Evolutionary conservation across 2,888 invertebrate genomes (phyloP), one percentile per base, ranked within the genome.

Genomic region (Noctua pronuba): DNA sequence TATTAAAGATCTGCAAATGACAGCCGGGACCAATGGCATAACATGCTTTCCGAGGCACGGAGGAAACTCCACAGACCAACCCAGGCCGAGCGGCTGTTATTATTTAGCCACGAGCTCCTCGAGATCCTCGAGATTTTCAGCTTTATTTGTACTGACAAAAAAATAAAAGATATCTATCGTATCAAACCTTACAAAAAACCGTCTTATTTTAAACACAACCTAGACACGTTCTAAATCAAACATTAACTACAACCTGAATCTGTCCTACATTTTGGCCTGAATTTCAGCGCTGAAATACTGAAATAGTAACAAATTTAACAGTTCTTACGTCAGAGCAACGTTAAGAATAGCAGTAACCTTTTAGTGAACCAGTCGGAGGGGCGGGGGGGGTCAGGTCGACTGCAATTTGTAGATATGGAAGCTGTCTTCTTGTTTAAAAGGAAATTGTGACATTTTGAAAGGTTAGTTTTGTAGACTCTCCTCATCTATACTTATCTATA

Each of bases 261-360:
- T 35, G 69, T 60, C 38, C 28, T 28, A 64, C 55, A 68, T 38
- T 80, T 18, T 55, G 71, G 28, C 65, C 46, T 66, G 64, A 65
- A 75, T 71, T 77, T 77, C 52, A 77, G 67, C 44, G 28, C 77
- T 82, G 65, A 82, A 79, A 77, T 58, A 35, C 77, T 82, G 65
- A 82, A 79, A 77, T 62, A 44, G 77, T 79, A 74, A 79, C 74
- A 73, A 75, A 84, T 80, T 82, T 68, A 83, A 67, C 75, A 35
- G 66, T 62, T 24, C 75, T 74, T 67, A 74, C 81, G 77, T 84
- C 55, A 68, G 62, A 58, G 8, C 65, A 16, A 18, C 16, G 72
- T 70, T 31, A 75, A 80, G 79, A 88, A 87, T 87, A 88, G 74
- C 74, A 72, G 5, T 86, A 80, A 87, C 88, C 85, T 88, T 88